Conservation (phyloP, 2,888 invertebrate genomes). For the Agrypnus murinus region DNA sequence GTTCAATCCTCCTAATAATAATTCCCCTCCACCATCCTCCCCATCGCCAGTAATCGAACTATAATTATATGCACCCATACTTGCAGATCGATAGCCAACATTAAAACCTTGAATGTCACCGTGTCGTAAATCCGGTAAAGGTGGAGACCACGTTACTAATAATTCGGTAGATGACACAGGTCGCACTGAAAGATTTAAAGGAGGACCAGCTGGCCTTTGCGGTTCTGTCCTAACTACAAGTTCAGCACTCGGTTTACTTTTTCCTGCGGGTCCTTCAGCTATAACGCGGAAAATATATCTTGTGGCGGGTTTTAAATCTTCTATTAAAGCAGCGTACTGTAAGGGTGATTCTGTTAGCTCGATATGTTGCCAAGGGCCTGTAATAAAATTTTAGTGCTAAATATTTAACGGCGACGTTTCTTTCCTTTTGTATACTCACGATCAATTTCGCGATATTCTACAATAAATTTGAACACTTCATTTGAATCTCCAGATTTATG, state of each 20-base stretch:
- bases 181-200: slow-evolving; percentile 78
- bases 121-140: slow-evolving; percentile 80
- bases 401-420: background rate
- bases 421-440: slow-evolving; percentile 69
- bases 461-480: slow-evolving; percentile 81
- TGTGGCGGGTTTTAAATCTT: slow-evolving; percentile 82
- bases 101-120: slow-evolving; percentile 83
- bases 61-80: slow-evolving; percentile 78
- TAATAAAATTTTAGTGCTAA: slow-evolving; percentile 8
- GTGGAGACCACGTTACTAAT: slow-evolving; percentile 84
- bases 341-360: slow-evolving; percentile 79
- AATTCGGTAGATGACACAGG: slow-evolving; percentile 84
- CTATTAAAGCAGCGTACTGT: slow-evolving; percentile 78
- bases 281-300: slow-evolving; percentile 81
- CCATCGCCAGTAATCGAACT: slow-evolving; percentile 81
- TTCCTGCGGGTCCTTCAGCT: slow-evolving; percentile 84
- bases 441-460: slow-evolving; percentile 79
- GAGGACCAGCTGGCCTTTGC: slow-evolving; percentile 82
- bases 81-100: slow-evolving; percentile 78
- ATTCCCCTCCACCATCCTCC: slow-evolving; percentile 80
- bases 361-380: slow-evolving; percentile 78
- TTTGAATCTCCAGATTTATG: slow-evolving; percentile 80
- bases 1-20: slow-evolving; percentile 77
- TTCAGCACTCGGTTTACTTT: slow-evolving; percentile 80
- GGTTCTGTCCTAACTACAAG: slow-evolving; percentile 80